Conservation (phyloP, 2,888 invertebrate genomes). For the Erebia palarica region DNA sequence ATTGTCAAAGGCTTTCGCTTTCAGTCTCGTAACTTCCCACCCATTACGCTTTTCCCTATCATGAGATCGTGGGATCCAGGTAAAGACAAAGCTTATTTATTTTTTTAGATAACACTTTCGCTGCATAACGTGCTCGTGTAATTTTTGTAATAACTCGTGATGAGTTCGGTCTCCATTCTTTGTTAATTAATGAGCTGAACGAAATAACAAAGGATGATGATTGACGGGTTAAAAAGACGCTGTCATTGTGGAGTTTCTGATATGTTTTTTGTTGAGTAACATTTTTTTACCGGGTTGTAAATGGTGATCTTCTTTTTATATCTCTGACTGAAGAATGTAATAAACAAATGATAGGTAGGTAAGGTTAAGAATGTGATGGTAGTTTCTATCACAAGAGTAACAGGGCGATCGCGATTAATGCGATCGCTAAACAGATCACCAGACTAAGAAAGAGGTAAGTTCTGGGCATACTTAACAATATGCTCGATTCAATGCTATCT, state of each 20-base stretch:
- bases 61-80: slow-evolving; percentile 73
- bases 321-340: neutral
- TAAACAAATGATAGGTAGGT: too few species aligned
- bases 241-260: slow-evolving; percentile 3
- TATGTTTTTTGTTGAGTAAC: neutral
- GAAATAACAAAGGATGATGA: slow-evolving; percentile 31
- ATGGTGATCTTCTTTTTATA: neutral
- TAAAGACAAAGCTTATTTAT: slow-evolving; percentile 71
- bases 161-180: slow-evolving; percentile 45
- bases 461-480: neutral
- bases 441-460: too few species aligned
- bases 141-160: slow-evolving; percentile 57
- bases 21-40: slow-evolving; percentile 69
- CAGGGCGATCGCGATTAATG: too few species aligned
- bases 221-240: slow-evolving; percentile 25
- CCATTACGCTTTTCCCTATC: slow-evolving; percentile 77
- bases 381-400: too few species aligned
- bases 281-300: neutral
- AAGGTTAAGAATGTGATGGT: too few species aligned
- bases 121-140: slow-evolving; percentile 64
- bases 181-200: slow-evolving; percentile 46
- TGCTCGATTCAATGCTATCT: neutral
- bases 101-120: slow-evolving; percentile 75
- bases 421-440: too few species aligned
- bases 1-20: slow-evolving; percentile 73